Evolutionary conservation across 2,888 invertebrate species (phyloP).

Genomic region (Carterocephalus palaemon): DNA sequence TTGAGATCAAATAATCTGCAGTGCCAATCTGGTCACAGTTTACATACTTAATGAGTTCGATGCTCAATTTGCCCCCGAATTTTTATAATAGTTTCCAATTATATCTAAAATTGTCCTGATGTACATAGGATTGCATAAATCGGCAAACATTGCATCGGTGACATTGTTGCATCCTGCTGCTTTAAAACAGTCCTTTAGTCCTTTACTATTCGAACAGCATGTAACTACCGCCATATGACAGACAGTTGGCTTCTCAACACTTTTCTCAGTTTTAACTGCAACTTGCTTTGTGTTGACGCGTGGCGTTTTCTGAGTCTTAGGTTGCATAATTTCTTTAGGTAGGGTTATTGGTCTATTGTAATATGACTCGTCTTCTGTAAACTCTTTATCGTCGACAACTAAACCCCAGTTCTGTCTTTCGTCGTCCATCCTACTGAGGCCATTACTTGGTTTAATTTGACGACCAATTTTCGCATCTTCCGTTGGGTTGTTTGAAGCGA

Average conservation of each 20-base stretch:
- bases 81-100: conserved; percentile 4
- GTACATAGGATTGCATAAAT: not conserved
- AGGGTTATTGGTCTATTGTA: conserved; percentile 32
- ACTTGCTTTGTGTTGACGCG: not conserved
- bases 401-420: conserved; percentile 60
- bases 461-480: not conserved
- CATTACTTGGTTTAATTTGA: conserved; percentile 24
- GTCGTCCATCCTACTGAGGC: conserved; percentile 54
- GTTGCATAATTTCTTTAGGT: no score
- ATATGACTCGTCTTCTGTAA: conserved; percentile 24
- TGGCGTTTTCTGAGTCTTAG: no score
- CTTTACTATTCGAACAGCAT: conserved; percentile 24
- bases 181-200: conserved; percentile 24
- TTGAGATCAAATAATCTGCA: no score
- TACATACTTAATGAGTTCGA: not conserved
- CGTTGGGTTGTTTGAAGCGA: not conserved
- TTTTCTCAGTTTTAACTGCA: not conserved
- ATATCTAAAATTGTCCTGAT: not conserved
- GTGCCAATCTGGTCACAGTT: no score
- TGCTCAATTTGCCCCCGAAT: not conserved
- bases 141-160: not conserved
- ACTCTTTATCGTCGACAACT: conserved; percentile 39
- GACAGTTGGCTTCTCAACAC: not conserved
- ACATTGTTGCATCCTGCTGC: conserved; percentile 24
- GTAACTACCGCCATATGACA: conserved; percentile 30